Evolutionary conservation across 2,888 invertebrate genomes (phyloP).

Genomic region (Miltochrista miniata): DNA sequence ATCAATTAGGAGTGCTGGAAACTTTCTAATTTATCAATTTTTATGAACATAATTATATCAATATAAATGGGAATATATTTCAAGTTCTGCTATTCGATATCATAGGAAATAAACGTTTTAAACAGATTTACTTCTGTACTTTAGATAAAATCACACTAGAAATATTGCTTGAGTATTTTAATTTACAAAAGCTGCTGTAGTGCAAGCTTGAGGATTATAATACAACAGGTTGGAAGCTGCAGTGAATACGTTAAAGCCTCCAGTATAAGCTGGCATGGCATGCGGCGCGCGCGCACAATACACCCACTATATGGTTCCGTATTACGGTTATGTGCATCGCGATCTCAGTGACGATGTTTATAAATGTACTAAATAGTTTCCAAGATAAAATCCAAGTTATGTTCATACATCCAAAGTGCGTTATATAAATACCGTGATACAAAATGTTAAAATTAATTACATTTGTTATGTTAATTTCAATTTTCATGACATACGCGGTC

Average conservation of each 20-base stretch:
- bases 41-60: too few species aligned
- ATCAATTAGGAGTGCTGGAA: too few species aligned
- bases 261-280: conserved; percentile 73
- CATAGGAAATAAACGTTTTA: too few species aligned
- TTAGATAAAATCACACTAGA: conserved; percentile 13
- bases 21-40: too few species aligned
- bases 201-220: conserved; percentile 68
- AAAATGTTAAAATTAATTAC: conserved; percentile 58
- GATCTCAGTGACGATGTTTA: conserved; percentile 36
- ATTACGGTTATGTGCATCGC: conserved; percentile 28
- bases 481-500: conserved; percentile 56
- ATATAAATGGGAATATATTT: too few species aligned
- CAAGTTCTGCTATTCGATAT: too few species aligned
- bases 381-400: too few species aligned
- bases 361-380: conserved; percentile 11
- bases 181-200: conserved; percentile 64
- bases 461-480: conserved; percentile 49
- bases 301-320: background rate
- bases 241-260: conserved; percentile 70
- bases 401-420: conserved; percentile 12
- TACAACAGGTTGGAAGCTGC: conserved; percentile 74
- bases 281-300: conserved; percentile 49
- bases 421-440: conserved; percentile 32
- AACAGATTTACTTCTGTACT: background rate
- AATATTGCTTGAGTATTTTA: conserved; percentile 36